Percentiles rank a stretch among this genome's conserved stretches.
Evolutionary conservation across 1,140 invertebrate species (phyloP).

Genomic region (Aphis craccivora): DNA sequence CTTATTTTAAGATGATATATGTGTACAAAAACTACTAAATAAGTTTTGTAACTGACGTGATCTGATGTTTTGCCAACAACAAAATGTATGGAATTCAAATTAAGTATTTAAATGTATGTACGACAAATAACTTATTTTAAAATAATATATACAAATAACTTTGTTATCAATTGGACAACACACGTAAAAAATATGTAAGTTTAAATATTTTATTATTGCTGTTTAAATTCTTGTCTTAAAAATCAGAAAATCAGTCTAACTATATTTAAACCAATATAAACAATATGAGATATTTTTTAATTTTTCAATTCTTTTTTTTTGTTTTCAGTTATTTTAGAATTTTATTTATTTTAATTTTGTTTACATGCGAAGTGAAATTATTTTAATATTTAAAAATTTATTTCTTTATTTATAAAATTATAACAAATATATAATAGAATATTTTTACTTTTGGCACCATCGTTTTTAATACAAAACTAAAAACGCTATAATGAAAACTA

Average conservation of each 20-base stretch:
- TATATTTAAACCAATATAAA: not conserved
- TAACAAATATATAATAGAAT: not conserved
- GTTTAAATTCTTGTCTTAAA: not conserved
- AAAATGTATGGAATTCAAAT: conserved; percentile 14
- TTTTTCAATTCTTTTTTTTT: not conserved
- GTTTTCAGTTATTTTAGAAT: not conserved
- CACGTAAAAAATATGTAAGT: not conserved
- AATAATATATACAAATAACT: not conserved
- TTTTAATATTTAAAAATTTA: not conserved
- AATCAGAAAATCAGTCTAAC: not conserved
- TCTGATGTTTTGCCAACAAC: conserved; percentile 10
- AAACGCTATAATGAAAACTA: not conserved
- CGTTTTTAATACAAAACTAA: not conserved
- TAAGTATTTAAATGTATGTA: not conserved
- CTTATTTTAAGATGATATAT: not conserved
- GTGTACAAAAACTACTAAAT: not conserved
- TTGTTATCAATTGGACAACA: not conserved
- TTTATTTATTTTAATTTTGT: not conserved
- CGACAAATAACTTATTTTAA: not conserved
- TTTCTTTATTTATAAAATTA: not conserved
- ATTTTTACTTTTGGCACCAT: not conserved
- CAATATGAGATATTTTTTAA: not conserved
- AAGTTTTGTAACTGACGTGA: not conserved
- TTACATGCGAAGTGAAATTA: not conserved
- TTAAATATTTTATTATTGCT: not conserved